phyloP scores from a whole-genome alignment of 2,113 vertebrate genomes.

The Circaetus cinerascens region DNA sequence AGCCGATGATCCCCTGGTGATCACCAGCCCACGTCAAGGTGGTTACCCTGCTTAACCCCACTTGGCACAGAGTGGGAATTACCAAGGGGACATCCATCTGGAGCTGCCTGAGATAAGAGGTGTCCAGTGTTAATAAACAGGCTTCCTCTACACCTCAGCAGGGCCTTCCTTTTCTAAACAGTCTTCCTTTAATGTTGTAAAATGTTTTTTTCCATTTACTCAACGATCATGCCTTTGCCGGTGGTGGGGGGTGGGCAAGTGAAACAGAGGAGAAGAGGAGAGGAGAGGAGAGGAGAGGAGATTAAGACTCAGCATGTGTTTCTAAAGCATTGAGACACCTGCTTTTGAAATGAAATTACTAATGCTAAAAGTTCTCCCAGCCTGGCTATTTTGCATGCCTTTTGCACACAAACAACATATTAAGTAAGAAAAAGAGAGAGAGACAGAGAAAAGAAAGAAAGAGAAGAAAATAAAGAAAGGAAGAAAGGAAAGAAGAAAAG shows the following conservation, averaged over 20 bases:
- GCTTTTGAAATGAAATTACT: constrained; percentile 76
- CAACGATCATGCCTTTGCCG: constrained; percentile 79
- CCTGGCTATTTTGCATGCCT: constrained; percentile 7
- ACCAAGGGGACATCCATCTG: constrained; percentile 81
- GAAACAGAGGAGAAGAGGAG: neutral
- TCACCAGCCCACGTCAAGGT: constrained; percentile 74
- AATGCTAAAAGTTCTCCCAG: constrained; percentile 66
- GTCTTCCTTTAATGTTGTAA: constrained; percentile 89
- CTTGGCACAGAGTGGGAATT: constrained; percentile 74
- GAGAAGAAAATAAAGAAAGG: neutral
- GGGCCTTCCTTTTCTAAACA: constrained; percentile 96
- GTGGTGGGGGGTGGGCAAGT: constrained; percentile 55
- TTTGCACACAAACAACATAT: constrained; percentile 63
- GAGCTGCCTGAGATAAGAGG: constrained; percentile 90
- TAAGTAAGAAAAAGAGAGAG: neutral
- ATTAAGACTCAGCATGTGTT: neutral
- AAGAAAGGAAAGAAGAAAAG: neutral
- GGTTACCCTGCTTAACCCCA: constrained; percentile 75
- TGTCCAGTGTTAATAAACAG: constrained; percentile 90
- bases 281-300: neutral
- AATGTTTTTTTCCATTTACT: constrained; percentile 92
- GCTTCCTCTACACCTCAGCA: constrained; percentile 92
- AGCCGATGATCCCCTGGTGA: constrained; percentile 40
- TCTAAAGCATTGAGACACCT: constrained; percentile 75
- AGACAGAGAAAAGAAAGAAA: neutral